A percentile compares a stretch with the other conserved stretches of the same genome.
Conservation (phyloP, 2,797 vertebrate genomes). For the Vireo griseus region DNA sequence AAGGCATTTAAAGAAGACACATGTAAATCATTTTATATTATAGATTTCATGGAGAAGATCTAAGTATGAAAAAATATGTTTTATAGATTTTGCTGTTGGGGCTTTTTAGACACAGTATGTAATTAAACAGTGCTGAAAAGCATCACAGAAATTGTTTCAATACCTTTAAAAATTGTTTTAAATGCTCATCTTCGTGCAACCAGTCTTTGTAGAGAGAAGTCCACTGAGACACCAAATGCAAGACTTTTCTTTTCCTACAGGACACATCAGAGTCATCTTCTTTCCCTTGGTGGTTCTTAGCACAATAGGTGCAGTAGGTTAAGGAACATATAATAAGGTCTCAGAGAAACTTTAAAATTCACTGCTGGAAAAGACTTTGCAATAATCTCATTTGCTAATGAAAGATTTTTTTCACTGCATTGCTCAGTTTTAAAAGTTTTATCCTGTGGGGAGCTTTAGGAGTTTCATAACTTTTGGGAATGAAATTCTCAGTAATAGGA, state of each 20-base stretch:
- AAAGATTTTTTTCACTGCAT: background rate
- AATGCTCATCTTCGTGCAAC: constrained; percentile 89
- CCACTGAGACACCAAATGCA: constrained; percentile 94
- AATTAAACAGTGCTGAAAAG: background rate
- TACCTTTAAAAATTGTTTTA: constrained; percentile 95
- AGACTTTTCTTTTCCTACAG: constrained; percentile 90
- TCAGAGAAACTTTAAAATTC: background rate
- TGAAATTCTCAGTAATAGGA: background rate
- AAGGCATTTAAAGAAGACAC: background rate
- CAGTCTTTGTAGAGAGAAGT: constrained; percentile 87
- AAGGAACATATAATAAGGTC: constrained; percentile 59
- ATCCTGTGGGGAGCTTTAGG: background rate
- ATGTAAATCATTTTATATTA: background rate
- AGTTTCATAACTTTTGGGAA: background rate
- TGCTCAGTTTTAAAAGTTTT: background rate
- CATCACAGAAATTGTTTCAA: background rate
- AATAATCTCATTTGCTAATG: background rate
- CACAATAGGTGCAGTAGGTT: constrained; percentile 86
- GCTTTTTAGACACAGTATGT: background rate
- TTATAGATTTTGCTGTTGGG: background rate
- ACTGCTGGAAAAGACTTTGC: background rate
- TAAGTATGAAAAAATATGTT: background rate
- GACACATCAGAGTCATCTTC: constrained; percentile 85
- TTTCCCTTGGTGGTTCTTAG: constrained; percentile 84
- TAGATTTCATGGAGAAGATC: background rate